Base-by-base conservation (phyloP, 2,113 vertebrate species). In the Sminthopsis crassicaudata region DNA sequence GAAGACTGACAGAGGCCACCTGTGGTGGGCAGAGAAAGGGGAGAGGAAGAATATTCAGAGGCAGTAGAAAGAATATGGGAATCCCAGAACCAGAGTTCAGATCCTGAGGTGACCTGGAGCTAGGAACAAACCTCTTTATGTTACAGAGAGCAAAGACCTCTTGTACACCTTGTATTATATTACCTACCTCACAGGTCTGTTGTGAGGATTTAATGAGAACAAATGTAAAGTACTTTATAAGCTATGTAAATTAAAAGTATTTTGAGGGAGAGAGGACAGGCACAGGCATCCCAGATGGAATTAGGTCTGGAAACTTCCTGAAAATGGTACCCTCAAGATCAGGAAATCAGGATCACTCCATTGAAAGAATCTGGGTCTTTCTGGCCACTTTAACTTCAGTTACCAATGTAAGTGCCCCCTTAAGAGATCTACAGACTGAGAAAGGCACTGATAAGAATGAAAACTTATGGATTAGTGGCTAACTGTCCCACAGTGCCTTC, bases 1-100 rank as follows among this genome's bases (percentile, higher is more conserved):
- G 98, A 93, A 99, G 98, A 93, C 98, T 98, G 93, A 99, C 98
- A 0, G 99, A 99, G 46, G 99, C 99, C 98, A 99, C 94, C 99
- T 99, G 98, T n/a, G 96, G 50, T 22, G 96, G 92, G 92, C 91
- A 89, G 91, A 89, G 91, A 94, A 54, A 36, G 3, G 53, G 52
- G 91, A 67, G 60, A 27, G 22, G 12, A 90, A 51, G 0, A 55
- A 24, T 76, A 42, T 23, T 24, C 54, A 46, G 22, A 90, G 42
- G 46, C 89, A 90, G 46, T 14, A 9, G 89, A 36, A 48, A 90
- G 46, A 48, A 76, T 16, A 76, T 4, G 7, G 7, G 67, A 42
- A 76, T 22, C 67, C n/a, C 36, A 8, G 67, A 76, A n/a, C 36
- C 60, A 36, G 55, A 67, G 12, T 76, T 76, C 36, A 42, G 42